phyloP scores from a whole-genome alignment of 2,888 invertebrate species.

The Drosophila villosipedis region DNA sequence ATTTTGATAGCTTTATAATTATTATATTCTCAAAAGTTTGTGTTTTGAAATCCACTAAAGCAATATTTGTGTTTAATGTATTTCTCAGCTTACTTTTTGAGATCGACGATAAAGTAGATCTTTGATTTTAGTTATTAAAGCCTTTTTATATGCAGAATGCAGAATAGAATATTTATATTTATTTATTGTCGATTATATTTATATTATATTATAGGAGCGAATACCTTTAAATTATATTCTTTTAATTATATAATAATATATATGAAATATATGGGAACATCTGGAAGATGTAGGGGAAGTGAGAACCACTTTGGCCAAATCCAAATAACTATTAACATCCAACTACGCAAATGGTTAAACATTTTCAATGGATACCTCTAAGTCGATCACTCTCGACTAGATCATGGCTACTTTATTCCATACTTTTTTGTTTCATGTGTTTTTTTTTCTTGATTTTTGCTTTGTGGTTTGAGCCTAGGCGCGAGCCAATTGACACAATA shows the following conservation, averaged over 20 bases:
- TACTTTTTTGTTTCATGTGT: neutral
- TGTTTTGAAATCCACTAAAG: neutral
- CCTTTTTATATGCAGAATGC: no score
- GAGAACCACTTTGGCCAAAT: neutral
- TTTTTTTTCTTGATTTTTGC: slow-evolving; percentile 12
- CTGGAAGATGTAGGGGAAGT: neutral
- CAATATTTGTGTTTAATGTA: neutral
- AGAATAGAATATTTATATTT: neutral
- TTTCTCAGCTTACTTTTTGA: neutral
- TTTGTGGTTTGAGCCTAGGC: slow-evolving; percentile 68
- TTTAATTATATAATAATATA: neutral
- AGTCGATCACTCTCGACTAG: neutral
- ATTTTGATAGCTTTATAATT: neutral
- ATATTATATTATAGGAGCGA: rapidly evolving
- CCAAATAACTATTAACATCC: neutral
- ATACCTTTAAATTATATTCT: neutral
- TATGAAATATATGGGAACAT: neutral
- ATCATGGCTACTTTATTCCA: slow-evolving; percentile 1
- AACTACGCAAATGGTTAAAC: neutral
- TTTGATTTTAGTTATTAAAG: neutral
- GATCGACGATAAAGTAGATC: neutral
- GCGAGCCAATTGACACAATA: slow-evolving; percentile 85
- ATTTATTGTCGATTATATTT: neutral
- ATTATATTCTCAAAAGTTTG: neutral
- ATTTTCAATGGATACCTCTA: neutral